Evolutionary conservation across 92 coral and sea anemone genomes (phyloP), one percentile per base, ranked within the genome.

Genomic region (Bergia puertoricense): DNA sequence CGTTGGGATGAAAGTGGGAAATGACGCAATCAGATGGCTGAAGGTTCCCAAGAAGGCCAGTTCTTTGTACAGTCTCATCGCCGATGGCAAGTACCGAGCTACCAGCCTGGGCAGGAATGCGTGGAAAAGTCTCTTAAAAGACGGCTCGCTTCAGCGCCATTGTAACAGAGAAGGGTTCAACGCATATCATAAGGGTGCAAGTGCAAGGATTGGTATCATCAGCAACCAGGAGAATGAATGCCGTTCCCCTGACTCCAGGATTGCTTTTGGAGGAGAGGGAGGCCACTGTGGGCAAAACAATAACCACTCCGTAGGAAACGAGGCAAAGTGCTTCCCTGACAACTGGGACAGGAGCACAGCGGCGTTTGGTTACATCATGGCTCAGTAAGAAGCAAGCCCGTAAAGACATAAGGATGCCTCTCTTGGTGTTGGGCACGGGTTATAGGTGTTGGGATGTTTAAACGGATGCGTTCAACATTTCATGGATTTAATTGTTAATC

Each of bases 141-240:
- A 66, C 1, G 82, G 82, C 11, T 89, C 91, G 4, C 88, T 89
- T 15, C 91, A 89, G 68, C 82, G 59, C 0, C 48, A 81, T 48
- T 89, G 91, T 76, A 82, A 75, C 88, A 41, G 59, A 20, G 91
- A 89, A 59, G 91, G 91, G 10, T 89, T 89, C 66, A 89, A 89
- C 82, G 87, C 46, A 14, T 54, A 51, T 23, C 67, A 39, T 46
- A 38, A n/a, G 8, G 89, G 84, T 9, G 43, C 45, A 6, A 89
- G 59, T 81, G 88, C 91, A 23, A 73, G 91, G 16, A 89, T 89
- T 20, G 91, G 91, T 22, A 89, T 89, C 30, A 76, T 89, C 76
- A 67, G 86, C 44, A 89, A 84, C 83, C 88, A 89, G 46, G 91
- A 82, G 66, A 82, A 71, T 65, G 36, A 89, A 66, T 89, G 91